Conservation (phyloP, 2,113 vertebrate species). For the Cyphotilapia sp. region DNA sequence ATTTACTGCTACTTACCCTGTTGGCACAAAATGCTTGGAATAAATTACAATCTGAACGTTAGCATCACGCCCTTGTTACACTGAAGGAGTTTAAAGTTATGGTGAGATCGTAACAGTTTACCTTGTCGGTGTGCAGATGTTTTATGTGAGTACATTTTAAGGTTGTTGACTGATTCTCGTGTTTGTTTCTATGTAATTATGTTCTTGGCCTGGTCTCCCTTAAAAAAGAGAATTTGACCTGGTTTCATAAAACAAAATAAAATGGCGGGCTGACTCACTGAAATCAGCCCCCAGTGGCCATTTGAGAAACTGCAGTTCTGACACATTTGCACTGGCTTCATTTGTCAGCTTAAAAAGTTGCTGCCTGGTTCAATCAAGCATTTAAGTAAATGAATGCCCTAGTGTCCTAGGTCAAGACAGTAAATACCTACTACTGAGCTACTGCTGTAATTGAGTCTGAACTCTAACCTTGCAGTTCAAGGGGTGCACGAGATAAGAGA, state of each 20-base stretch:
- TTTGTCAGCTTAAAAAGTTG: neutral
- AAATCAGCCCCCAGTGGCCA: neutral
- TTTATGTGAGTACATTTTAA: neutral
- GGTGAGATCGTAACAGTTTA: neutral
- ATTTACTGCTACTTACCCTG: neutral
- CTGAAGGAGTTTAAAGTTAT: neutral
- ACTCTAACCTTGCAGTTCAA: conserved; percentile 29
- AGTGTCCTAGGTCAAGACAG: neutral
- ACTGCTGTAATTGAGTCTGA: neutral
- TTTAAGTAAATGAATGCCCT: neutral
- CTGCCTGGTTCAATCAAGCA: neutral
- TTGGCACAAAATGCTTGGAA: neutral
- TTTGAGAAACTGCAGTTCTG: neutral
- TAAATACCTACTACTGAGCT: neutral
- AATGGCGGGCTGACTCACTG: neutral
- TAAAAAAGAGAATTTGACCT: neutral
- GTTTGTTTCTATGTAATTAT: neutral
- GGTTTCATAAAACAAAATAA: neutral
- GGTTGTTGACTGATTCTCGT: neutral
- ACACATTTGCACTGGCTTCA: neutral
- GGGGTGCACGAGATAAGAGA: neutral
- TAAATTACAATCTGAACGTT: neutral
- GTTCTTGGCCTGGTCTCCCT: neutral
- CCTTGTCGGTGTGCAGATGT: neutral
- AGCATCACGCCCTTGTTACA: neutral